Conservation (phyloP, 2,888 invertebrate genomes). For the Apotomis betuletana region DNA sequence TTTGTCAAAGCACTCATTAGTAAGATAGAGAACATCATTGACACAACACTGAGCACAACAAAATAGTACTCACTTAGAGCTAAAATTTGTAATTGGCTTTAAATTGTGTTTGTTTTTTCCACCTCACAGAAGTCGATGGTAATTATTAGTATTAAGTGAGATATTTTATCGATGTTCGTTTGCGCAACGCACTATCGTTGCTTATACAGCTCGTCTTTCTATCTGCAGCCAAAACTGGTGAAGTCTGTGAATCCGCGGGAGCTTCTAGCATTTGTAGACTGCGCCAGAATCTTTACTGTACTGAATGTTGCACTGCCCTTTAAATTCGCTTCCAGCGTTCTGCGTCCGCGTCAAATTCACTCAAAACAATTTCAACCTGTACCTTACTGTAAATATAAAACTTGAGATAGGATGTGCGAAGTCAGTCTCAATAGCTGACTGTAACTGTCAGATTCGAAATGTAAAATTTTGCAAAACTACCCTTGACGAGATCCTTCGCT, state of each 20-base stretch:
- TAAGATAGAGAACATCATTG: no score
- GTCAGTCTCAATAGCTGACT: no score
- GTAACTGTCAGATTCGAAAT: no score
- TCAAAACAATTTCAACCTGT: background rate
- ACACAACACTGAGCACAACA: background rate
- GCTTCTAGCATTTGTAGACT: background rate
- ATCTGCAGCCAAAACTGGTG: background rate
- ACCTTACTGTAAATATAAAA: no score
- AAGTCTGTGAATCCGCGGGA: background rate
- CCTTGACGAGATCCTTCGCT: no score
- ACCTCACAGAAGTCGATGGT: slow-evolving; percentile 42
- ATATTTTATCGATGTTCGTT: slow-evolving; percentile 33
- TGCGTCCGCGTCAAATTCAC: no score
- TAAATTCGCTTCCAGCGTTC: background rate
- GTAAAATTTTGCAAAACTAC: no score
- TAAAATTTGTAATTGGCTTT: slow-evolving; percentile 25
- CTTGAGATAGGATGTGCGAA: no score
- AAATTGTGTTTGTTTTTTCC: slow-evolving; percentile 36
- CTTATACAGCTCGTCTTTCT: background rate
- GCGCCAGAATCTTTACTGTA: background rate
- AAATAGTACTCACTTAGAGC: slow-evolving; percentile 21
- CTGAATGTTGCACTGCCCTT: background rate
- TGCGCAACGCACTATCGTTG: slow-evolving; percentile 15
- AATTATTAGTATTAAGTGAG: slow-evolving; percentile 35
- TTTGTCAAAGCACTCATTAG: background rate